phyloP scores from a whole-genome alignment of 2,113 vertebrate genomes.

The Anser brachyrhynchus region DNA sequence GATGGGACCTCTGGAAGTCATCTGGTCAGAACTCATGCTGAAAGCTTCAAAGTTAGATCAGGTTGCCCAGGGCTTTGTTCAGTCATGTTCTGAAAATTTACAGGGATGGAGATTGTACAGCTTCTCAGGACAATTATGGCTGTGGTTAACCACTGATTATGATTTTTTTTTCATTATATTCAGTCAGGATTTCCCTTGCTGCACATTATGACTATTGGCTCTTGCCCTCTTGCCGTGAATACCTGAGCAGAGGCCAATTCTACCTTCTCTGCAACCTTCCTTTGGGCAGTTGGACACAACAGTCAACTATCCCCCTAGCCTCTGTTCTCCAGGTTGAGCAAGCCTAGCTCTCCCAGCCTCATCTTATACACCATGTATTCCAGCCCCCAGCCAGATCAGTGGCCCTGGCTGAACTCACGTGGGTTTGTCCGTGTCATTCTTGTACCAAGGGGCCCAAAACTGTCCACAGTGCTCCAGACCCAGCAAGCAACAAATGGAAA shows the following conservation, averaged over 20 bases:
- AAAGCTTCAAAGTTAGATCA: slow-evolving; percentile 7
- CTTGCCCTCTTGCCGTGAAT: not conserved
- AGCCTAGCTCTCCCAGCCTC: not conserved
- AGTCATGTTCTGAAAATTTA: slow-evolving; percentile 21
- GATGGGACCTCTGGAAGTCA: slow-evolving; percentile 25
- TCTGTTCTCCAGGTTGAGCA: not conserved
- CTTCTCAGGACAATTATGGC: not conserved
- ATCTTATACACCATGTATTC: not conserved
- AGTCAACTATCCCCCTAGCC: not conserved
- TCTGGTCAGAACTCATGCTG: slow-evolving; percentile 27
- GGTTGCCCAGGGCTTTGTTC: slow-evolving; percentile 8
- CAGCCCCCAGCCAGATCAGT: not conserved
- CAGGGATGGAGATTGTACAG: not conserved
- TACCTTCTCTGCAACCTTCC: not conserved
- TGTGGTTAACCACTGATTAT: not conserved
- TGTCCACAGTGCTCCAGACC: not conserved
- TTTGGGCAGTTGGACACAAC: not conserved
- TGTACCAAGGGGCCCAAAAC: not conserved
- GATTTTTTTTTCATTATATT: not conserved
- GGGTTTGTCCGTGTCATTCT: not conserved
- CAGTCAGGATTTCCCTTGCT: not conserved
- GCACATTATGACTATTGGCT: not conserved
- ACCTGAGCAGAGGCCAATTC: not conserved
- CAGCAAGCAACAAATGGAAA: not conserved
- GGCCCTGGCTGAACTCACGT: not conserved